Evolutionary conservation across 2,797 vertebrate genomes (phyloP).

Genomic region (Pipistrellus kuhlii): DNA sequence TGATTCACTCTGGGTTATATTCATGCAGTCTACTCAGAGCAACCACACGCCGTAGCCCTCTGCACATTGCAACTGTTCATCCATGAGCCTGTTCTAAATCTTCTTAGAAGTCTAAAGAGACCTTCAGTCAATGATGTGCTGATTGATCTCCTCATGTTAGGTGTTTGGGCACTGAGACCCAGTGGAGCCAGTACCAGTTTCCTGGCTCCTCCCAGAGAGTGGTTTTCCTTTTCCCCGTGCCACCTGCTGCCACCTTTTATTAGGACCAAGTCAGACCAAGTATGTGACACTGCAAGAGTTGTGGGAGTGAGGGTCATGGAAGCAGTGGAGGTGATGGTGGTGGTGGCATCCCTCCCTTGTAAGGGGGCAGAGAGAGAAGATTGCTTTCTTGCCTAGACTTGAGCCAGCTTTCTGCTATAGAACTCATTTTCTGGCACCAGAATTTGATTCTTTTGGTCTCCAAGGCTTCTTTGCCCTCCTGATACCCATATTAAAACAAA

Average conservation of each 20-base stretch:
- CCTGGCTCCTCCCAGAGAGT: background rate
- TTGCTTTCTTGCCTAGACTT: background rate
- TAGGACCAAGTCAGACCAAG: background rate
- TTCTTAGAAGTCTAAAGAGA: background rate
- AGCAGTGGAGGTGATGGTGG: background rate
- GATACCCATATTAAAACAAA: conserved; percentile 5
- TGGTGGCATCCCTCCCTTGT: background rate
- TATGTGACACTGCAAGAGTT: background rate
- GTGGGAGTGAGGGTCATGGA: background rate
- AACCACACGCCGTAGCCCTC: background rate
- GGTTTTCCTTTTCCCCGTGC: background rate
- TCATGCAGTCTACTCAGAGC: background rate
- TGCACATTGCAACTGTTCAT: background rate
- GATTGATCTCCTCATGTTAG: background rate
- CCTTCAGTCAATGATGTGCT: background rate
- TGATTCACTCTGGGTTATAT: background rate
- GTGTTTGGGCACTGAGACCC: background rate
- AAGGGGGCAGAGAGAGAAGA: background rate
- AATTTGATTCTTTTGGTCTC: conserved; percentile 16
- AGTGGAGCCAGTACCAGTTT: background rate
- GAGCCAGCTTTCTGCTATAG: background rate
- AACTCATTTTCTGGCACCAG: background rate
- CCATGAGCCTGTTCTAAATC: background rate
- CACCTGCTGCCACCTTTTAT: background rate
- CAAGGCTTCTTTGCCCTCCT: background rate